A percentile compares a stretch with the other conserved stretches of the same genome.
phyloP scores from a whole-genome alignment of 2,888 invertebrate genomes.

The Nymphalis c-album region DNA sequence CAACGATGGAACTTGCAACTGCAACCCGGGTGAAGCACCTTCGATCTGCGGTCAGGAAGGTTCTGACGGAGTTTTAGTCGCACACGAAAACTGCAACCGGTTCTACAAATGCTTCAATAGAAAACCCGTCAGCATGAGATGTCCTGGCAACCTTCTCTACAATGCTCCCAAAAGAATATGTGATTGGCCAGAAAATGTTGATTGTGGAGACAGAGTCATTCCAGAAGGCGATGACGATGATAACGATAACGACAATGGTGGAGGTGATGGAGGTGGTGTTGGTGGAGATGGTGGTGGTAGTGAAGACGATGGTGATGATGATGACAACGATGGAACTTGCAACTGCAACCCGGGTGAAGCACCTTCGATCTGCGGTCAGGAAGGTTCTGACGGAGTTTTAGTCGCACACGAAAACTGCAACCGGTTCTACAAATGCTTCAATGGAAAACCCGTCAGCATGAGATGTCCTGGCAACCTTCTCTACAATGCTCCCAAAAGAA shows the following conservation, averaged over 20 bases:
- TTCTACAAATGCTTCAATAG: constrained; percentile 51
- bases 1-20: constrained; percentile 34
- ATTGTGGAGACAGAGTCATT: constrained; percentile 48
- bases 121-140: constrained; percentile 43
- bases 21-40: constrained; percentile 45
- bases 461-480: neutral
- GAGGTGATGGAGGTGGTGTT: neutral
- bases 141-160: constrained; percentile 46
- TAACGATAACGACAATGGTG: neutral
- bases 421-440: constrained; percentile 2
- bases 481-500: neutral
- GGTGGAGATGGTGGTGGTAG: neutral
- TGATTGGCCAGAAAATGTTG: constrained; percentile 52
- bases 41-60: constrained; percentile 45
- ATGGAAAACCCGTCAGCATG: neutral
- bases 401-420: constrained; percentile 47
- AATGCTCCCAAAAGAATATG: constrained; percentile 47
- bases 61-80: constrained; percentile 48
- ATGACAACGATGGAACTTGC: too few species aligned
- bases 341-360: constrained; percentile 43
- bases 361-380: constrained; percentile 44
- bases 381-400: constrained; percentile 47
- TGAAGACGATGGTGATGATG: neutral
- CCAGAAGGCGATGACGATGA: constrained; percentile 23
- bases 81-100: constrained; percentile 51